Conservation (phyloP, 2,888 invertebrate species). For the Osmoderma eremita region DNA sequence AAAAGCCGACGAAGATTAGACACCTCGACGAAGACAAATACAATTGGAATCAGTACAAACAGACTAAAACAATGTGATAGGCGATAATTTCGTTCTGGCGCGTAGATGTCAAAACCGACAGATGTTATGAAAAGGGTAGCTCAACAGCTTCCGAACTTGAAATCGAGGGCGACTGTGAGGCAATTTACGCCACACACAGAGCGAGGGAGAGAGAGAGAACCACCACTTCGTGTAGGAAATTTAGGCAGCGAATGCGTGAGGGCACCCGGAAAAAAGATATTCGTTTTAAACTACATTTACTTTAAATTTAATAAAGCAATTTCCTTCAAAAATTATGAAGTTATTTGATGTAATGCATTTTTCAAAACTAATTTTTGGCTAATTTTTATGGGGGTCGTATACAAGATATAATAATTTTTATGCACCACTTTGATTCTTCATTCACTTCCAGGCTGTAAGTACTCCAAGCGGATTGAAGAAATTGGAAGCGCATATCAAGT, state of each 20-base stretch:
- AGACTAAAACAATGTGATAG: constrained; percentile 3
- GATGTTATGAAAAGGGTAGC: constrained; percentile 37
- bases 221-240: neutral
- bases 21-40: constrained; percentile 3
- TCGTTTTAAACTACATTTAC: too few species aligned
- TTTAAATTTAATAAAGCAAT: too few species aligned
- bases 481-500: too few species aligned
- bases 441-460: too few species aligned
- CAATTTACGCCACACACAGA: constrained; percentile 30
- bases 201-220: neutral
- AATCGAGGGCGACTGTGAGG: constrained; percentile 30
- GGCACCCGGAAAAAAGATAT: neutral
- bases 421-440: too few species aligned
- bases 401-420: too few species aligned
- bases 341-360: too few species aligned
- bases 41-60: constrained; percentile 19
- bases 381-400: too few species aligned
- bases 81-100: constrained; percentile 24
- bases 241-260: neutral
- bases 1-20: too few species aligned
- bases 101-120: constrained; percentile 8
- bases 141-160: constrained; percentile 22
- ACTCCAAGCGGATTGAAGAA: too few species aligned
- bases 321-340: too few species aligned
- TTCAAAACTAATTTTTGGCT: too few species aligned